A percentile compares a stretch with the other conserved stretches of the same genome.
These are phyloP conservation scores for Argyrosomus japonicus DNA, from an alignment of 2,113 vertebrate genomes.

Conservation along the genomic window DNA sequence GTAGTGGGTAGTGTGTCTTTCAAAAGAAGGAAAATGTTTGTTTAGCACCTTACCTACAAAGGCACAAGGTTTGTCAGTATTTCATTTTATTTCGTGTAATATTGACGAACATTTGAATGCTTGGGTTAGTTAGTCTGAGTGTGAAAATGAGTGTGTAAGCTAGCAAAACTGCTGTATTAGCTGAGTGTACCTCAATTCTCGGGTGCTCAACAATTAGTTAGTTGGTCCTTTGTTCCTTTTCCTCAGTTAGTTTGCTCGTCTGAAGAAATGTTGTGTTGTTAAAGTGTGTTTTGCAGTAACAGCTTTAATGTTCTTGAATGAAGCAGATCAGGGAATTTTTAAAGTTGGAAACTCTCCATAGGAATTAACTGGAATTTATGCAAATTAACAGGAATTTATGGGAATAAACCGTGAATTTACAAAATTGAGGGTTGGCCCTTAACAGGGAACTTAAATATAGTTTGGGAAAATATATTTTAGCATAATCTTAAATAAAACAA, in stretches of 20 bases:
- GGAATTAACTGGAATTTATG: too few species aligned
- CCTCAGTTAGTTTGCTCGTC: neutral
- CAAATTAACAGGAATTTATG: too few species aligned
- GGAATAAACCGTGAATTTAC: too few species aligned
- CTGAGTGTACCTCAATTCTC: neutral
- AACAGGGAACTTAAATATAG: too few species aligned
- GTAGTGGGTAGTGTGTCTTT: neutral
- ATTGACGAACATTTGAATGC: neutral
- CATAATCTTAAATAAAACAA: too few species aligned
- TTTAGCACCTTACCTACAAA: neutral
- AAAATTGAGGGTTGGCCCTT: too few species aligned
- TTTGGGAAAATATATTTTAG: too few species aligned
- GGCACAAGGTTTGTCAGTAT: neutral
- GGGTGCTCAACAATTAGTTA: neutral
- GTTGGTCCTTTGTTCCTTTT: too few species aligned
- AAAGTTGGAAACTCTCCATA: too few species aligned
- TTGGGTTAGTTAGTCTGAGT: neutral
- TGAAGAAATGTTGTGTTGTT: neutral
- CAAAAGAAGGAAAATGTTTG: neutral
- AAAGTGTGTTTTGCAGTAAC: neutral
- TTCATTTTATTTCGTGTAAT: neutral
- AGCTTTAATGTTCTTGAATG: neutral
- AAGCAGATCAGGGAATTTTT: too few species aligned
- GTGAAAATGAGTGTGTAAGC: neutral
- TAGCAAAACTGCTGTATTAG: neutral